phyloP scores from a whole-genome alignment of 2,888 invertebrate genomes.

The Heteromurus nitidus region DNA sequence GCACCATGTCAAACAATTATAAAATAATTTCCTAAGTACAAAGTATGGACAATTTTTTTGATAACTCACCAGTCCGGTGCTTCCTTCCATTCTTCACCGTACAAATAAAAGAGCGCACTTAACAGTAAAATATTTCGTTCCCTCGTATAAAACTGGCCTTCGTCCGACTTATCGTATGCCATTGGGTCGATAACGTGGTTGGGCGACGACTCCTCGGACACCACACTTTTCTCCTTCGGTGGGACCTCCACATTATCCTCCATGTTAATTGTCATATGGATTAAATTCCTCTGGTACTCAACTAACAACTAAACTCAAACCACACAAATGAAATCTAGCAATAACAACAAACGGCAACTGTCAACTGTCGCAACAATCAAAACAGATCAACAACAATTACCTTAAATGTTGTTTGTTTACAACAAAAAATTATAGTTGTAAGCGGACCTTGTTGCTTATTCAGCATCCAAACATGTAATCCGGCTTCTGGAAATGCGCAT shows the following conservation, averaged over 20 bases:
- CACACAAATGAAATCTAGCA: too few species aligned
- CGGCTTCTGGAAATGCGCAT: too few species aligned
- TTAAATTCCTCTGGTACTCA: not conserved
- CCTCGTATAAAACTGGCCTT: not conserved
- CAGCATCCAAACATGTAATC: too few species aligned
- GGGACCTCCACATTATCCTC: not conserved
- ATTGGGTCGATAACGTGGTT: not conserved
- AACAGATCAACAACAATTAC: too few species aligned
- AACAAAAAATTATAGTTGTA: too few species aligned
- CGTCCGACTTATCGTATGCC: not conserved
- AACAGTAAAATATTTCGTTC: slow-evolving; percentile 39
- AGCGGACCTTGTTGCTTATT: too few species aligned
- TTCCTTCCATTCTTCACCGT: slow-evolving; percentile 38
- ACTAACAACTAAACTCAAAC: not conserved
- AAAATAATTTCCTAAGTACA: not conserved
- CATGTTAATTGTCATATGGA: slow-evolving; percentile 41
- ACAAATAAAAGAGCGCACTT: slow-evolving; percentile 38
- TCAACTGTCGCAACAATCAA: too few species aligned
- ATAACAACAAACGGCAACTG: too few species aligned
- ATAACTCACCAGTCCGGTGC: slow-evolving; percentile 38
- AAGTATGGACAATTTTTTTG: not conserved
- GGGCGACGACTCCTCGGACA: not conserved
- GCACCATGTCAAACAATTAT: not conserved
- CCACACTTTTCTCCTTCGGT: not conserved
- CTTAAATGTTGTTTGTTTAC: too few species aligned